Evolutionary conservation across 2,113 vertebrate genomes (phyloP).

Genomic region (Tupaia chinensis): DNA sequence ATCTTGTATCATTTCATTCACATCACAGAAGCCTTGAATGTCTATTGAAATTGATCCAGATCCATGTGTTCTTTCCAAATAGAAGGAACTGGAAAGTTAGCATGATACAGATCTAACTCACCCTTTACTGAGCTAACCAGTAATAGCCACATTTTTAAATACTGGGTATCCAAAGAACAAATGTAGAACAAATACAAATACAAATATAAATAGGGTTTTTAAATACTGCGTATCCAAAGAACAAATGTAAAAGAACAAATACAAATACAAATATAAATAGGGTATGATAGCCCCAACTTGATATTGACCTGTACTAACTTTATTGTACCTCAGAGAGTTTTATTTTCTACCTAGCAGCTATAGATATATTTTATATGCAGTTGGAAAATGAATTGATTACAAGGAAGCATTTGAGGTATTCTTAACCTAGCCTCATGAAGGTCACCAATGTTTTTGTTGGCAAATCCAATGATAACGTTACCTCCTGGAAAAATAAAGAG

Average conservation of each 20-base stretch:
- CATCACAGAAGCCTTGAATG: neutral
- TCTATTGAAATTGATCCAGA: constrained; percentile 40
- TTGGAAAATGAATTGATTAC: neutral
- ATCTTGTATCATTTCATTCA: constrained; percentile 2
- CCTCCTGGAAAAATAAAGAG: neutral
- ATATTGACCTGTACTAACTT: neutral
- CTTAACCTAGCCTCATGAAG: neutral
- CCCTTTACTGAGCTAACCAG: neutral
- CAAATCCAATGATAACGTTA: neutral
- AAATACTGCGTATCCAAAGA: neutral
- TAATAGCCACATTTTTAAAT: neutral
- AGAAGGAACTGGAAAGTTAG: neutral
- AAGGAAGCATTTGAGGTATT: neutral
- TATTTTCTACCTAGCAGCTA: neutral
- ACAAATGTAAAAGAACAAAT: neutral
- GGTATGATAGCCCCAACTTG: neutral
- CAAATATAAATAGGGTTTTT: neutral
- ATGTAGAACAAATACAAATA: neutral
- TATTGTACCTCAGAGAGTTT: neutral
- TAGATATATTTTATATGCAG: neutral
- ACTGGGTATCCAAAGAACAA: too few species aligned
- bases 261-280: neutral
- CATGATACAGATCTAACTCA: neutral
- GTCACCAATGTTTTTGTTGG: neutral
- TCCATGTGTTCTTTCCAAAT: neutral